These are phyloP conservation scores for Orycteropus afer DNA, from an alignment of 2,113 vertebrate genomes.

Conservation along the genomic window DNA sequence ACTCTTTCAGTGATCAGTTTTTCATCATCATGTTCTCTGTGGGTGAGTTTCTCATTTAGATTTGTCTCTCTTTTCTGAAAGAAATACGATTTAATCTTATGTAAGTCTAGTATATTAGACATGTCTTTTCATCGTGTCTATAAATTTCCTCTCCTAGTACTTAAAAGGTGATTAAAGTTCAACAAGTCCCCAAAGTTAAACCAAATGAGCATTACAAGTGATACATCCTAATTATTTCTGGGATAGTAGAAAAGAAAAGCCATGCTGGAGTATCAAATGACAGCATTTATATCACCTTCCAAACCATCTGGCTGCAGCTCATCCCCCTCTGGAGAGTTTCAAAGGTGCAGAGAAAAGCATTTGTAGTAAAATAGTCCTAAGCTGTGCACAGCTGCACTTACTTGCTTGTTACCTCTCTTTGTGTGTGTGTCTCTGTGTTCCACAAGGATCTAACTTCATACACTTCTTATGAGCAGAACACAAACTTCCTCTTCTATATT, in stretches of 20 bases:
- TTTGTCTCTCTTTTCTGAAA: neutral
- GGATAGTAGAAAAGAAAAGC: neutral
- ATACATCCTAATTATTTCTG: conserved; percentile 52
- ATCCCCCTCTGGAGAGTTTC: neutral
- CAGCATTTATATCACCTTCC: neutral
- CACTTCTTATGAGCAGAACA: neutral
- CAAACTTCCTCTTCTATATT: neutral
- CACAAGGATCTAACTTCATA: too few relatives aligned
- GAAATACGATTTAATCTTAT: neutral
- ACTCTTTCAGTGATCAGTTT: neutral
- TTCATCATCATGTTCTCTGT: conserved; percentile 32
- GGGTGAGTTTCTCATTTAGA: neutral
- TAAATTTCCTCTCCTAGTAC: neutral
- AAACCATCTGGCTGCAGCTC: neutral
- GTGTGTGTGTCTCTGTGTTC: neutral
- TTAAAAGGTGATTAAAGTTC: neutral
- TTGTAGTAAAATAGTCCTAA: conserved; percentile 13
- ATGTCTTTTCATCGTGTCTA: neutral
- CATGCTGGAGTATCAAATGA: neutral
- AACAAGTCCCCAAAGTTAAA: conserved; percentile 4
- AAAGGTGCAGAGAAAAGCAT: neutral
- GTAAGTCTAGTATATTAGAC: neutral
- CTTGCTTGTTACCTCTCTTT: neutral
- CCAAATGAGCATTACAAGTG: neutral
- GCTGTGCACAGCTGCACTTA: neutral